A percentile compares a stretch with the other conserved stretches of the same genome.
phyloP scores from a whole-genome alignment of 2,113 vertebrate genomes.

The Onychorhynchus coronatus region DNA sequence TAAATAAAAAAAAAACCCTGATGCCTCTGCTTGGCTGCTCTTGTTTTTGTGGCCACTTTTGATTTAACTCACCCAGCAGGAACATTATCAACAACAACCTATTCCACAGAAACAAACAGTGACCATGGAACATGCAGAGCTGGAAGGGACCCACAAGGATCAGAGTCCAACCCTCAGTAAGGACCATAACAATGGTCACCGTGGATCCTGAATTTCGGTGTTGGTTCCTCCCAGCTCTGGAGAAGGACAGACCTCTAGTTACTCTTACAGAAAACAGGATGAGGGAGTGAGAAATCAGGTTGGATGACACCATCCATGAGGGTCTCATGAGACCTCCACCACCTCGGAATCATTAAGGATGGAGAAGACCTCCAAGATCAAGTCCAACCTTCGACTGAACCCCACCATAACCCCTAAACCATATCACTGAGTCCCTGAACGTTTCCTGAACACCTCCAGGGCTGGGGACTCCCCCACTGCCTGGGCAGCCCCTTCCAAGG shows the following conservation, averaged over 20 bases:
- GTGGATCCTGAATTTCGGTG: not conserved
- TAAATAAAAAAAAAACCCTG: not conserved
- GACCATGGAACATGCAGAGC: not conserved
- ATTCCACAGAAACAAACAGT: not conserved
- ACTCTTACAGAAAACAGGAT: not conserved
- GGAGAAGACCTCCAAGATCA: not conserved
- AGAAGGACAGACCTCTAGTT: not conserved
- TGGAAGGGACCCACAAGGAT: not conserved
- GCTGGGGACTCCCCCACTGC: not conserved
- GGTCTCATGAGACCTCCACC: not conserved
- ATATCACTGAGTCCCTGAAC: not conserved
- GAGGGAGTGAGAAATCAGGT: not conserved
- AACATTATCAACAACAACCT: not conserved
- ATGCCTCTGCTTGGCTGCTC: rapidly evolving
- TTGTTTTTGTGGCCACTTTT: not conserved
- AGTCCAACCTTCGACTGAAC: no score
- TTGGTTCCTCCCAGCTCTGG: not conserved
- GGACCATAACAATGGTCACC: not conserved
- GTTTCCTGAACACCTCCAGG: not conserved
- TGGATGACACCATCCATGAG: rapidly evolving
- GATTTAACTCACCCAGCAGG: not conserved
- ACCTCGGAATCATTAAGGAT: not conserved
- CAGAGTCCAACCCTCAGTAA: not conserved
- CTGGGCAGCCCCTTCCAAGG: not conserved
- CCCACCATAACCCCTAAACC: not conserved